phyloP scores from a whole-genome alignment of 2,888 invertebrate species.

The Eurytoma adleriae region DNA sequence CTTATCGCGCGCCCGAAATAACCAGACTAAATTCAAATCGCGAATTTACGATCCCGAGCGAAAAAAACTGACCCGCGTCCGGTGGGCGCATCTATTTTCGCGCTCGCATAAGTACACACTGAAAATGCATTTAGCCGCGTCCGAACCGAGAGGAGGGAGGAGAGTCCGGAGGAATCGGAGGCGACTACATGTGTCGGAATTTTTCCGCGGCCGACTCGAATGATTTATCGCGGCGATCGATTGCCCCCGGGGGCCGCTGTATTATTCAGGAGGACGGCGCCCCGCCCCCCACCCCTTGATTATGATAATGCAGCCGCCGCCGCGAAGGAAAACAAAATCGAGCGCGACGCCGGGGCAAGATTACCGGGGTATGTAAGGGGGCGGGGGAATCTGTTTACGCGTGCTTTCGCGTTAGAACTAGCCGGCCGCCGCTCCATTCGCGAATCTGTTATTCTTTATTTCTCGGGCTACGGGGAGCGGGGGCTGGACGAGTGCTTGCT shows the following conservation, averaged over 20 bases:
- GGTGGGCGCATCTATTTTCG: too few relatives aligned
- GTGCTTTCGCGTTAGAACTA: constrained; percentile 1
- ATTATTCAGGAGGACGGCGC: constrained; percentile 33
- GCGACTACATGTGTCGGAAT: constrained; percentile 28
- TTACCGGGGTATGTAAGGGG: background rate
- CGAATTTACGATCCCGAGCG: constrained; percentile 25
- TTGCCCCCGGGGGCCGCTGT: background rate
- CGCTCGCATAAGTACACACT: too few relatives aligned
- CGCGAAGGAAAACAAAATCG: constrained; percentile 10
- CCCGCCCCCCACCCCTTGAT: background rate
- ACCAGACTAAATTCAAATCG: constrained; percentile 22
- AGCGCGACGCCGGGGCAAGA: background rate
- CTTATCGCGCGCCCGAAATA: constrained; percentile 20
- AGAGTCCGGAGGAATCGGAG: background rate
- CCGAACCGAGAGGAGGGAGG: background rate
- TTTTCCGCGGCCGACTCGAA: constrained; percentile 33
- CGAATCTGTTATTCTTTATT: constrained; percentile 48
- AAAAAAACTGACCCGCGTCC: background rate
- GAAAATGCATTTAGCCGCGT: background rate
- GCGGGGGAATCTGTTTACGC: constrained; percentile 16
- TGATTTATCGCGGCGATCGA: constrained; percentile 42
- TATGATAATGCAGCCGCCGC: constrained; percentile 40
- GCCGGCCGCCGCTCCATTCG: constrained; percentile 7
- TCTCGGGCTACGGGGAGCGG: background rate
- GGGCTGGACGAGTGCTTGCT: constrained; percentile 17